Percentiles rank a stretch among this genome's conserved stretches.
Evolutionary conservation across 1,140 invertebrate species (phyloP).

Genomic region (Trichoplusia ni): DNA sequence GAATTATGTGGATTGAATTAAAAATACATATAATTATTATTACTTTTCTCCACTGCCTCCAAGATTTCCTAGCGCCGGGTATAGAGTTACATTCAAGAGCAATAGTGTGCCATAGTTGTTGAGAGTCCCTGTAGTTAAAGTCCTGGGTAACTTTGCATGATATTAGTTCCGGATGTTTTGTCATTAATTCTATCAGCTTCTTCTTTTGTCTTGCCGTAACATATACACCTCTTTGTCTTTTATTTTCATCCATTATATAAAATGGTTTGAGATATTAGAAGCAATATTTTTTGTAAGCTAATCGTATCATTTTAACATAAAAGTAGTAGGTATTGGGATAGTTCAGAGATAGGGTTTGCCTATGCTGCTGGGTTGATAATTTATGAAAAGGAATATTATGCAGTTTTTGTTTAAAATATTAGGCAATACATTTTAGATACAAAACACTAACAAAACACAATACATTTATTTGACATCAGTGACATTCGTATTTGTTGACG

Average conservation of each 20-base stretch:
- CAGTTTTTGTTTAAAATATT: no score
- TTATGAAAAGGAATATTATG: no score
- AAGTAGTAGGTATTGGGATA: neutral
- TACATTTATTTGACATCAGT: no score
- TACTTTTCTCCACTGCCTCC: slow-evolving; percentile 75
- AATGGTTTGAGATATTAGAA: neutral
- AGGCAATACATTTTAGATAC: no score
- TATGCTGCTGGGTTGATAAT: no score
- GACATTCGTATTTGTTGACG: no score
- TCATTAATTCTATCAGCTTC: slow-evolving; percentile 66
- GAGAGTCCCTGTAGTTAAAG: slow-evolving; percentile 65
- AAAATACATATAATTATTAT: slow-evolving; percentile 2
- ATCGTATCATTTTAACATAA: no score
- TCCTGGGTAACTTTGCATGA: slow-evolving; percentile 62
- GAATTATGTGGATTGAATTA: neutral
- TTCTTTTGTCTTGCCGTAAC: slow-evolving; percentile 67
- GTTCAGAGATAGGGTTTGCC: no score
- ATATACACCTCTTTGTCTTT: slow-evolving; percentile 61
- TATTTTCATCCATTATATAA: slow-evolving; percentile 56
- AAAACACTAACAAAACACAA: no score
- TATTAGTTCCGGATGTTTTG: slow-evolving; percentile 65
- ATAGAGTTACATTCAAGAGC: slow-evolving; percentile 68
- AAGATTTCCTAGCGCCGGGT: slow-evolving; percentile 69
- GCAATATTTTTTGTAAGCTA: no score
- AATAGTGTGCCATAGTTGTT: slow-evolving; percentile 66